Base-by-base conservation (phyloP, 1,140 invertebrate genomes). In the Polyergus mexicanus region DNA sequence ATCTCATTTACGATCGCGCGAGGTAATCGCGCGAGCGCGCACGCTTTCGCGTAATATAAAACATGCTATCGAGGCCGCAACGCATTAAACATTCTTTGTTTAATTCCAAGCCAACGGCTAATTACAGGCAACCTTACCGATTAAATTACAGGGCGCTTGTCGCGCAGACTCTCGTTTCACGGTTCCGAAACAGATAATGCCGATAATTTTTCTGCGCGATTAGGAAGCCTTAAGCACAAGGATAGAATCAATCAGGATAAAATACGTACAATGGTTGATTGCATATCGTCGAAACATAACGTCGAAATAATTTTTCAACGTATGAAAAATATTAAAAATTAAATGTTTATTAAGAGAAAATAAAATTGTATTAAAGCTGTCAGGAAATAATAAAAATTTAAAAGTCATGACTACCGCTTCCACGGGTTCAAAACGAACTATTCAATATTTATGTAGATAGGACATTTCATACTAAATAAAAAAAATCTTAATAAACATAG, bases 1-100 rank as follows among this genome's bases (percentile, higher is more conserved):
- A 83, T 83, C 78, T 74, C 68, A 74, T 60, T 83, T 72, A 74
- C 47, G 78, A 83, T 83, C 78, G 44, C n/a, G 13, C 60, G 44
- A 16, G 63, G 38, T 74, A 62, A 83, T 83, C 78, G 78, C 25
- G 66, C 58, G 66, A 35, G 54, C 68, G 68, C 25, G 38, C n/a
- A 74, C 54, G 69, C 69, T 72, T 35, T 56, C 66, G 78, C 65
- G 66, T 35, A 81, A 83, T 83, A 68, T 54, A 83, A 74, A 83
- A 83, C 68, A 68, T 74, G 68, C 38, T 83, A 74, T 83, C 66
- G 25, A 28, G 11, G 25, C 54, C 13, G 54, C 68, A 54, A 19
- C 56, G 68, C 54, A 69, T 83, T 83, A 83, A 41, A 22, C 38
- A 74, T 83, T 68, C 78, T 83, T 83, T 69, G 78, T 83, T 83